These are phyloP conservation scores for Ecliptopera silaceata DNA, from an alignment of 2,888 invertebrate species.

Conservation along the genomic window DNA sequence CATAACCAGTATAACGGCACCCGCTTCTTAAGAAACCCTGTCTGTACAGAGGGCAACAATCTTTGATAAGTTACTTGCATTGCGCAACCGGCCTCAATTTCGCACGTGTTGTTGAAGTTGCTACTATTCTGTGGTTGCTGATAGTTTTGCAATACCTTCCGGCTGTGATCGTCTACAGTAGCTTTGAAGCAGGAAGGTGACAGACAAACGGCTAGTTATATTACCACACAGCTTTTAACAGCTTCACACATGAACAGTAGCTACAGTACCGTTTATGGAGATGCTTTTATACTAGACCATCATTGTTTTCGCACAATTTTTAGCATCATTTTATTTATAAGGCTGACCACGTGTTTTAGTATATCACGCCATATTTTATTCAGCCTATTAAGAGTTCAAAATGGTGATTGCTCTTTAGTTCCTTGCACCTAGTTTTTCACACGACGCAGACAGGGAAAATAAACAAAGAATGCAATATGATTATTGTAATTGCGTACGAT, in stretches of 20 bases:
- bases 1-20: not conserved
- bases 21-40: not conserved
- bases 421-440: conserved; percentile 1
- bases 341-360: too few species aligned
- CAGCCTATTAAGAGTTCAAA: too few species aligned
- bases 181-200: conserved; percentile 36
- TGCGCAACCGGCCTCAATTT: conserved; percentile 72
- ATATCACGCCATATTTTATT: too few species aligned
- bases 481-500: conserved; percentile 60
- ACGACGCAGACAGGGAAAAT: conserved; percentile 24
- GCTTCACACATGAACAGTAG: not conserved
- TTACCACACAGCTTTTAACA: conserved; percentile 28
- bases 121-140: conserved; percentile 31
- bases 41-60: conserved; percentile 60
- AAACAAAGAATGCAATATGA: conserved; percentile 46
- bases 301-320: not conserved
- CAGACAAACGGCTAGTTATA: conserved; percentile 31
- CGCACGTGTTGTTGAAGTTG: conserved; percentile 60
- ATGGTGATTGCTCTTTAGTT: not conserved
- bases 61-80: conserved; percentile 66
- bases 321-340: not conserved
- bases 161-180: conserved; percentile 44
- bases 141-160: conserved; percentile 64
- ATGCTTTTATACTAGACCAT: not conserved
- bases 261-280: not conserved